Evolutionary conservation across 2,113 vertebrate species (phyloP), one percentile per base, ranked within the genome.

Genomic region (Bos javanicus): DNA sequence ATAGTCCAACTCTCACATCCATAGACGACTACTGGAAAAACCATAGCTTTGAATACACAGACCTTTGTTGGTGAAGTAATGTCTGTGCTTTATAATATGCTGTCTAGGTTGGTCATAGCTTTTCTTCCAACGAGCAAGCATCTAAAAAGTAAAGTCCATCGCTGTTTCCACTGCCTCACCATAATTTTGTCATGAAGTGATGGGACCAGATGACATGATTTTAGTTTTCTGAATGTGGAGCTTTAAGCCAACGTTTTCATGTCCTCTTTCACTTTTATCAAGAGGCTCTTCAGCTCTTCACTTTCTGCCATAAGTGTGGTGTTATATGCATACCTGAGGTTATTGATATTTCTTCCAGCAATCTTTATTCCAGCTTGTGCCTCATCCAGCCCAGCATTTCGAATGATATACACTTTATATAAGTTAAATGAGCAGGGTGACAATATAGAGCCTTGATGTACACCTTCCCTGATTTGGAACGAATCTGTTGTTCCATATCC

Each of bases 81-180:
- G 67, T 23, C n/a, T 71, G 4, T 19, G 10, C 48, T 48, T 48
- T 48, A 11, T 48, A 48, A 48, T 64, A 30, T 64, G 62, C 1
- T n/a, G 15, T 17, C 62, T 64, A 64, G 0, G 30, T 17, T n/a
- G 30, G 62, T 33, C 62, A n/a, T n/a, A 64, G 1, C 0, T 33
- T 64, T n/a, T 17, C 15, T 64, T n/a, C 13, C 30, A 64, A n/a
- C 0, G 30, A n/a, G 1, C 15, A 9, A 64, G 30, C 1, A 0
- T 64, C 30, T 64, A n/a, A 64, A 17, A 64, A 57, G 25, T 57
- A 59, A 64, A 64, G 62, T 64, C 3, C 14, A 17, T 64, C 7
- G 9, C 16, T 67, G 33, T n/a, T 17, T 67, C 33, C 33, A 67
- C 67, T 39, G 10, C 19, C 19, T 23, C 19, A 21, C 67, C 19